These are phyloP conservation scores for Heteractis magnifica DNA, from an alignment of 92 coral and sea anemone species.

Conservation along the genomic window DNA sequence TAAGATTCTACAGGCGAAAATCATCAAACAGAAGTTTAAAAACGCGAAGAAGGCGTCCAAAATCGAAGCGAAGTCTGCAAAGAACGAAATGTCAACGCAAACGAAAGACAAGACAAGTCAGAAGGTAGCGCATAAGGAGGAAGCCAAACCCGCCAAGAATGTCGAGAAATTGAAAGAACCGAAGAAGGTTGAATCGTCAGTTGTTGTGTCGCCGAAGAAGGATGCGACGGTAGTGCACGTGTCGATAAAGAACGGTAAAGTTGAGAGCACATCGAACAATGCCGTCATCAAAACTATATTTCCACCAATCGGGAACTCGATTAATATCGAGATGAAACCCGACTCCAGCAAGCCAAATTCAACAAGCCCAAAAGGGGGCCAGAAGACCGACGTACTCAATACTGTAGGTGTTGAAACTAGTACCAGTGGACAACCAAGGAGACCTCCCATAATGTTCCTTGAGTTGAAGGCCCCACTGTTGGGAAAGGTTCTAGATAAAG, in stretches of 20 bases:
- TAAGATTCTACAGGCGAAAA: constrained; percentile 43
- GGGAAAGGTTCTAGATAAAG: background rate
- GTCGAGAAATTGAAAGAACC: background rate
- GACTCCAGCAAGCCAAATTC: background rate
- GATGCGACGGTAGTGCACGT: constrained; percentile 19
- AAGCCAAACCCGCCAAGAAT: constrained; percentile 17
- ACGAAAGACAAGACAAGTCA: constrained; percentile 34
- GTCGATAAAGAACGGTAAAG: constrained; percentile 34
- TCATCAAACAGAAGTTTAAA: constrained; percentile 55
- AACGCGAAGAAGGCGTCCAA: constrained; percentile 44
- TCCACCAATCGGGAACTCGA: constrained; percentile 21
- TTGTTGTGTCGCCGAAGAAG: background rate
- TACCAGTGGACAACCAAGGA: background rate
- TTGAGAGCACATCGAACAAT: constrained; percentile 2
- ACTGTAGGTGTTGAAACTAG: background rate
- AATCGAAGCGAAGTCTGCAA: constrained; percentile 2
- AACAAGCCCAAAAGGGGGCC: background rate
- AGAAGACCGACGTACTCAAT: background rate
- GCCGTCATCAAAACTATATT: constrained; percentile 3
- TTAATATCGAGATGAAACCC: background rate
- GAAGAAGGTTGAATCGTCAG: background rate
- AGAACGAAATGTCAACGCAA: constrained; percentile 33
- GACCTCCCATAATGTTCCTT: constrained; percentile 1
- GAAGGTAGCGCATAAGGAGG: constrained; percentile 10
- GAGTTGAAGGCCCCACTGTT: constrained; percentile 7